phyloP scores from a whole-genome alignment of 53 echinoderm and acorn worm genomes.

The Actinopyga echinites region DNA sequence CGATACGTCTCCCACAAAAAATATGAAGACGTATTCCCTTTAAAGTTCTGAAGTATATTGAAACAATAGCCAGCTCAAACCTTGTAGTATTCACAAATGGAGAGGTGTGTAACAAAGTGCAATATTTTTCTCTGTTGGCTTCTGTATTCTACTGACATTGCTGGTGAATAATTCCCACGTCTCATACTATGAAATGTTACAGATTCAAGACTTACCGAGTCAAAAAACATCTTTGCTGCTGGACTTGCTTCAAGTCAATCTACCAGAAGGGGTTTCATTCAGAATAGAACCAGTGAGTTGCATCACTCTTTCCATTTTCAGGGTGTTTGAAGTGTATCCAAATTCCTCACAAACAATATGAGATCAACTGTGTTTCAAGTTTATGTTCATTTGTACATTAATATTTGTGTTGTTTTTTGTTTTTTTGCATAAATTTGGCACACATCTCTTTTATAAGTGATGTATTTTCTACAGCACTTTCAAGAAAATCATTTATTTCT shows the following conservation, averaged over 20 bases:
- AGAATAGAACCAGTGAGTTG: conserved; percentile 75
- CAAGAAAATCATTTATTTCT: too few relatives aligned
- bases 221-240: conserved; percentile 69
- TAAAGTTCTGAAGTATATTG: too few relatives aligned
- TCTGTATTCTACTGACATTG: not conserved
- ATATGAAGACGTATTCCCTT: too few relatives aligned
- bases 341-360: too few relatives aligned
- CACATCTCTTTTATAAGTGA: not conserved
- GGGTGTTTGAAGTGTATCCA: too few relatives aligned
- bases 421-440: too few relatives aligned
- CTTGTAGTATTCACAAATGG: not conserved
- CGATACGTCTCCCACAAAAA: too few relatives aligned
- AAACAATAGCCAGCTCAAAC: too few relatives aligned
- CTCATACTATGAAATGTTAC: not conserved
- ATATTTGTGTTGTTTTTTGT: too few relatives aligned
- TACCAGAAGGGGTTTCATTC: conserved; percentile 78
- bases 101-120: not conserved
- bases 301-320: not conserved
- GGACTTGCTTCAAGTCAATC: conserved; percentile 75
- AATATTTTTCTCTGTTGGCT: not conserved
- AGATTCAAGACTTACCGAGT: conserved; percentile 84
- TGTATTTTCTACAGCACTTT: not conserved
- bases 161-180: not conserved
- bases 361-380: too few relatives aligned
- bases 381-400: too few relatives aligned